phyloP scores from a whole-genome alignment of 1,140 invertebrate genomes.

The Carcinoscorpius rotundicauda region DNA sequence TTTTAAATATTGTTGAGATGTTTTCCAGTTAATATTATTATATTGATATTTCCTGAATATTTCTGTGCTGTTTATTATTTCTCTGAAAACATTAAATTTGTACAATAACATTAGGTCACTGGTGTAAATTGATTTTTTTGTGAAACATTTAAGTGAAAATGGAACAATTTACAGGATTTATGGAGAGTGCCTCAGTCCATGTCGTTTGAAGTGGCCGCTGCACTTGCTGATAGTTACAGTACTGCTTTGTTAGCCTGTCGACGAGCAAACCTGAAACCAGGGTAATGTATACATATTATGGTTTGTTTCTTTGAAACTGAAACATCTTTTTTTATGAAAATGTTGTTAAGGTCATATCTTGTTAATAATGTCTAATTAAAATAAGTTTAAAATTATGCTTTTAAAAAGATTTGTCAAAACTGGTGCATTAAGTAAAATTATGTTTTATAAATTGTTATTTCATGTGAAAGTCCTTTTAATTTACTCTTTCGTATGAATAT shows the following conservation, averaged over 20 bases:
- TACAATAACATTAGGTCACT: too few relatives aligned
- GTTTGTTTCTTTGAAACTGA: conserved; percentile 4
- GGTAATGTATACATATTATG: conserved; percentile 13
- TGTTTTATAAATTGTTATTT: too few relatives aligned
- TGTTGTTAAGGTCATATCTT: background rate
- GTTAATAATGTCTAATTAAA: background rate
- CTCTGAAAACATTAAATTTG: too few relatives aligned
- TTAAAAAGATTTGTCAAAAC: background rate
- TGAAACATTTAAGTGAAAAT: too few relatives aligned
- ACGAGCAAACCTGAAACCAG: conserved; percentile 39
- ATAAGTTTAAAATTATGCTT: background rate
- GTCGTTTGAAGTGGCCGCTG: conserved; percentile 36
- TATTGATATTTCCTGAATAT: background rate
- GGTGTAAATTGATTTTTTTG: conserved; percentile 16
- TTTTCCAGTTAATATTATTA: background rate
- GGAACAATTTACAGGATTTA: conserved; percentile 37
- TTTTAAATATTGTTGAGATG: too few relatives aligned
- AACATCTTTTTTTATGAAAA: too few relatives aligned
- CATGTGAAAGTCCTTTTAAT: too few relatives aligned
- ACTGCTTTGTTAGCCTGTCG: conserved; percentile 43
- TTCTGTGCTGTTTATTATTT: too few relatives aligned
- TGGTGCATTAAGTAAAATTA: background rate
- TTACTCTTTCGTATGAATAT: too few relatives aligned
- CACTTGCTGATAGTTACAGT: conserved; percentile 43
- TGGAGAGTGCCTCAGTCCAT: conserved; percentile 41